These are phyloP conservation scores for Vombatus ursinus DNA, from an alignment of 2,113 vertebrate species.

Conservation along the genomic window DNA sequence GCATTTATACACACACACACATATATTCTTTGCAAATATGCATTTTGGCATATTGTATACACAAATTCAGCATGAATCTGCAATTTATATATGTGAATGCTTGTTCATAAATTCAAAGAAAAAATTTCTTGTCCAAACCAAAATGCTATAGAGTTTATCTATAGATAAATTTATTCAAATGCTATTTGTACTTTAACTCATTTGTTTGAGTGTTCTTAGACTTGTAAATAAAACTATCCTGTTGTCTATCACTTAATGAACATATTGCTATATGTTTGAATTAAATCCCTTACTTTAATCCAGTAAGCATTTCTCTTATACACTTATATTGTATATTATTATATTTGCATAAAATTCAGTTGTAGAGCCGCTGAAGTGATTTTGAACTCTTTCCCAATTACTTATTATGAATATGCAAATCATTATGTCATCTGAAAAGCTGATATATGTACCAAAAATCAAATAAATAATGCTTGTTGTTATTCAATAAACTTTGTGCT, in stretches of 20 bases:
- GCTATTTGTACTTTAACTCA: neutral
- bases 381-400: neutral
- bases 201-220: slow-evolving; percentile 24
- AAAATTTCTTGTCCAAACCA: neutral
- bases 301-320: slow-evolving; percentile 45
- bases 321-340: neutral
- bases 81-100: neutral
- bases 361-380: neutral
- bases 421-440: neutral
- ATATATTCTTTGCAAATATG: neutral
- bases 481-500: neutral
- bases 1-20: neutral
- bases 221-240: slow-evolving; percentile 34
- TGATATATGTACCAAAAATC: neutral
- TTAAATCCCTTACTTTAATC: slow-evolving; percentile 32
- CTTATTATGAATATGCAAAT: neutral
- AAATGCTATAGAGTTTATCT: neutral
- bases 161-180: neutral
- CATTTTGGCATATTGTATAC: neutral
- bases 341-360: slow-evolving; percentile 47
- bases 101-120: neutral
- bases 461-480: neutral
- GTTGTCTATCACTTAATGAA: slow-evolving; percentile 51
- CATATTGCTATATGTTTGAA: slow-evolving; percentile 31
- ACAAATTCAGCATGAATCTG: neutral